Conservation (phyloP, 2,797 vertebrate genomes). For the Arnoldichthys spilopterus region DNA sequence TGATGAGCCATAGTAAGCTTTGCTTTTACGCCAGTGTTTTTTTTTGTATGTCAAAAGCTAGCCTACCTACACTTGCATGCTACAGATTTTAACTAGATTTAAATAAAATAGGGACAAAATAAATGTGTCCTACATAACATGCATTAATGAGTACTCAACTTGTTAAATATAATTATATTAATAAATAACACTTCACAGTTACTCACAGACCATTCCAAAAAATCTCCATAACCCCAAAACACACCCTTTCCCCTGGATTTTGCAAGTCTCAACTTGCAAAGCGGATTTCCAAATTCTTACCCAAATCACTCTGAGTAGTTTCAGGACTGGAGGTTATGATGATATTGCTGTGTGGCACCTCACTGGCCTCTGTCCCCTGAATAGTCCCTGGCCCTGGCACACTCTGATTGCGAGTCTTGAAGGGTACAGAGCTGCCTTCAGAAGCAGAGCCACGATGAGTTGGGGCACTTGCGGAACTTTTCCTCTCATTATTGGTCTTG, state of each 20-base stretch:
- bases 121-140: too few species aligned
- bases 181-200: not conserved
- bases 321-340: slow-evolving; percentile 66
- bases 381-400: slow-evolving; percentile 29
- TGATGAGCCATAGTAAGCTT: too few species aligned
- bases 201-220: not conserved
- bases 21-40: too few species aligned
- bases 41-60: too few species aligned
- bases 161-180: too few species aligned
- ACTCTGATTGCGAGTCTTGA: slow-evolving; percentile 59
- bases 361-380: slow-evolving; percentile 59
- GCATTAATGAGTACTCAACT: too few species aligned
- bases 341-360: slow-evolving; percentile 60
- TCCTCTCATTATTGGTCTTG: slow-evolving; percentile 64
- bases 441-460: slow-evolving; percentile 48
- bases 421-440: slow-evolving; percentile 43
- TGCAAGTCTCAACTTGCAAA: not conserved
- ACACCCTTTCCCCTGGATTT: not conserved
- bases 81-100: too few species aligned
- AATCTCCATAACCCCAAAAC: not conserved
- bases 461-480: slow-evolving; percentile 24
- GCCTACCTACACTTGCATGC: too few species aligned
- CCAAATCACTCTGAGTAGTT: slow-evolving; percentile 57
- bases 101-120: too few species aligned
- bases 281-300: slow-evolving; percentile 47